Evolutionary conservation across 2,113 vertebrate species (phyloP).

Genomic region (Todiramphus chloris): DNA sequence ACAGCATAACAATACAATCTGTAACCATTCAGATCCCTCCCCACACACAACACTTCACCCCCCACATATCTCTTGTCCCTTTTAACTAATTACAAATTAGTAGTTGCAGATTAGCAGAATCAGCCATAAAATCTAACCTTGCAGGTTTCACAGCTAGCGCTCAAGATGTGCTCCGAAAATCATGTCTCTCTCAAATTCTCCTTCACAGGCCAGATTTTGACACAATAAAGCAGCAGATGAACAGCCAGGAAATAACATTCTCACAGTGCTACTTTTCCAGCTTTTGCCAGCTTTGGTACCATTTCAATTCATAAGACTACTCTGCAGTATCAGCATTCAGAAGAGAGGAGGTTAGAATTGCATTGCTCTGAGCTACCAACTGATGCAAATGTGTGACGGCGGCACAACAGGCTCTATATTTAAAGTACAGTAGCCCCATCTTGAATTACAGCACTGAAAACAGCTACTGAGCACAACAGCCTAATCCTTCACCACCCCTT

Average conservation of each 20-base stretch:
- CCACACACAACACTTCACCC: not conserved
- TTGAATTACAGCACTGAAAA: not conserved
- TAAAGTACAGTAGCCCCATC: slow-evolving; percentile 1
- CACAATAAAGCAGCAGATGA: not conserved
- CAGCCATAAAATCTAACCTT: not conserved
- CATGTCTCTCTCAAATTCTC: not conserved
- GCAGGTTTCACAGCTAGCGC: not conserved
- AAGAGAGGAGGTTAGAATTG: not conserved
- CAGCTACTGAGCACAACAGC: not conserved
- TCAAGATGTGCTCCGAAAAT: not conserved
- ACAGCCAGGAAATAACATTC: not conserved
- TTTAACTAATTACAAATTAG: not conserved
- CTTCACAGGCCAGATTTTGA: not conserved
- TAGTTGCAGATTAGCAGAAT: not conserved
- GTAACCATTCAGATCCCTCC: not conserved
- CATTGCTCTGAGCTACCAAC: not conserved
- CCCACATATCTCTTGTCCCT: not conserved
- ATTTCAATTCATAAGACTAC: not conserved
- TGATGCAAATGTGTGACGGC: not conserved
- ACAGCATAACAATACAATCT: not conserved
- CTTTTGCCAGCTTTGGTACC: not conserved
- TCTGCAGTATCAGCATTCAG: not conserved
- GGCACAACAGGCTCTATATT: not conserved
- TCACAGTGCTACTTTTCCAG: not conserved
- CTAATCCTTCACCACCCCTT: not conserved